Percentiles rank a stretch among this genome's conserved stretches.
Evolutionary conservation across 2,113 vertebrate species (phyloP).

Genomic region (Helogale parvula): DNA sequence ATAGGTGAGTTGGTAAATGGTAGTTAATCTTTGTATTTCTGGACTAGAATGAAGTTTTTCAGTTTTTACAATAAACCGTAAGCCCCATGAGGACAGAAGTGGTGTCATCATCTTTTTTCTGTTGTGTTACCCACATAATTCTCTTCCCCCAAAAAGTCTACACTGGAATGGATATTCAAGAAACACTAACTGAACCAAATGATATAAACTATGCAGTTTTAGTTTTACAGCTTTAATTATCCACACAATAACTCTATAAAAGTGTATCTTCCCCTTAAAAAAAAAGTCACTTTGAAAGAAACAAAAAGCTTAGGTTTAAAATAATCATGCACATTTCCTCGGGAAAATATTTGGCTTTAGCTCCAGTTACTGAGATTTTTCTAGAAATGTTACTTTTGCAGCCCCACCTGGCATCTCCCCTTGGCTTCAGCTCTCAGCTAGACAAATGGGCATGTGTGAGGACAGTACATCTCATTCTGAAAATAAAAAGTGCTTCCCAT

Average conservation of each 20-base stretch:
- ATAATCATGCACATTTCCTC: not conserved
- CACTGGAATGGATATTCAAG: not conserved
- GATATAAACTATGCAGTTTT: conserved; percentile 8
- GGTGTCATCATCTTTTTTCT: not conserved
- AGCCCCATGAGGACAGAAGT: not conserved
- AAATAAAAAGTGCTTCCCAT: not conserved
- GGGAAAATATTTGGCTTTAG: not conserved
- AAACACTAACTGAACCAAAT: conserved; percentile 32
- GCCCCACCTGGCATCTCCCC: not conserved
- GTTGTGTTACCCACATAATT: not conserved
- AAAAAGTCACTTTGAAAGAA: conserved; percentile 41
- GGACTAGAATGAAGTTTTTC: not conserved
- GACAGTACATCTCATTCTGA: not conserved
- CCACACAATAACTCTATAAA: not conserved
- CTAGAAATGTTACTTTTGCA: not conserved
- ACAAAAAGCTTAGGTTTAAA: not conserved
- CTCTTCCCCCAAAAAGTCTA: not conserved
- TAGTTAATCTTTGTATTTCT: not conserved
- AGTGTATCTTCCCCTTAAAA: not conserved
- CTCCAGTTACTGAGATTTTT: not conserved
- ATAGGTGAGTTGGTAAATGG: not conserved
- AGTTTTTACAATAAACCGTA: not conserved
- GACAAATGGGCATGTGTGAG: not conserved
- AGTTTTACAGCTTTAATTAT: conserved; percentile 38
- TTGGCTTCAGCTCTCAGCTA: not conserved